phyloP scores from a whole-genome alignment of 2,888 invertebrate species.

The Herminia tarsipennalis region DNA sequence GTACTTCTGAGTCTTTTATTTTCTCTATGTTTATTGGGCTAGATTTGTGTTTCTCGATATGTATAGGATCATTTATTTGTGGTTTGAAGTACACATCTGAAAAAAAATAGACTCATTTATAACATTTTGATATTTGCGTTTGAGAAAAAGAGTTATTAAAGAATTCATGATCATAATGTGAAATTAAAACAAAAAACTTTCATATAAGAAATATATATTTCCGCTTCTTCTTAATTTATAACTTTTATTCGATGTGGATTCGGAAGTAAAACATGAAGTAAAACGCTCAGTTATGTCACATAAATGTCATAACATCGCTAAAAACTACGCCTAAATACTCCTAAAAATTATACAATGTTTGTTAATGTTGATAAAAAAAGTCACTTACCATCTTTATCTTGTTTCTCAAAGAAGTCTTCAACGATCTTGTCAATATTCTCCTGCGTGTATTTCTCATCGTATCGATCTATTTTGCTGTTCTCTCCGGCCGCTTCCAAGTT shows the following conservation, averaged over 20 bases:
- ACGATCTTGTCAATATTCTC: conserved; percentile 76
- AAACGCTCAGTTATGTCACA: no score
- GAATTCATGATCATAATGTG: no score
- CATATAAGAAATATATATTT: no score
- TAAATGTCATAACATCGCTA: no score
- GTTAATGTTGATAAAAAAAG: not conserved
- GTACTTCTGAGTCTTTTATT: conserved; percentile 71
- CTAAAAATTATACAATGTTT: no score
- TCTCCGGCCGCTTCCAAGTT: conserved; percentile 91
- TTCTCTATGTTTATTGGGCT: conserved; percentile 46
- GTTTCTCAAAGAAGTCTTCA: conserved; percentile 75
- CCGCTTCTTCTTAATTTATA: no score
- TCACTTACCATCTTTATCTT: conserved; percentile 58
- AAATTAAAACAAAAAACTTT: no score
- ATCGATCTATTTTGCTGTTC: conserved; percentile 60
- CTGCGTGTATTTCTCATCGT: conserved; percentile 70
- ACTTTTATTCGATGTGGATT: no score
- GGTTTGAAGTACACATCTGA: conserved; percentile 56
- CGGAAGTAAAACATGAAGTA: no score
- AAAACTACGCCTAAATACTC: no score
- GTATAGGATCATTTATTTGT: conserved; percentile 40
- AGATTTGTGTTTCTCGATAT: conserved; percentile 29
- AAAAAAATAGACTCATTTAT: conserved; percentile 25
- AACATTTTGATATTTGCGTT: not conserved
- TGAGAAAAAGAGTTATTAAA: no score